Percentiles rank a stretch among this genome's conserved stretches.
These are phyloP conservation scores for Steatornis caripensis DNA, from an alignment of 2,113 vertebrate species.

Conservation along the genomic window DNA sequence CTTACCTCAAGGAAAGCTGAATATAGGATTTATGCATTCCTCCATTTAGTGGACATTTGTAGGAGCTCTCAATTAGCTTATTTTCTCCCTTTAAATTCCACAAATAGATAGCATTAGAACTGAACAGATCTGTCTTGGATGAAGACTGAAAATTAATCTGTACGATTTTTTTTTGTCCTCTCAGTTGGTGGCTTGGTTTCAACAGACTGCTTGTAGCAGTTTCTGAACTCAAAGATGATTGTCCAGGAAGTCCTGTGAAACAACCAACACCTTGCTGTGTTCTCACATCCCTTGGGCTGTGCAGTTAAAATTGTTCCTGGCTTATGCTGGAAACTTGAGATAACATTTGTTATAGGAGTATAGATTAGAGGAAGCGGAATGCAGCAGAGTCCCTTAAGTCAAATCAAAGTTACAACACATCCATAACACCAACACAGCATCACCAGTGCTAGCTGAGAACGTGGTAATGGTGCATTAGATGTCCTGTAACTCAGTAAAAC, in stretches of 20 bases:
- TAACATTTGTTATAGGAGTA: background rate
- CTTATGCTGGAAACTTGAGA: background rate
- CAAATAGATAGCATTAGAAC: background rate
- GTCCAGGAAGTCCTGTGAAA: background rate
- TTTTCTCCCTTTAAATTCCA: background rate
- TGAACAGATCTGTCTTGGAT: background rate
- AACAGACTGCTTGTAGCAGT: background rate
- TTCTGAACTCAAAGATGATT: background rate
- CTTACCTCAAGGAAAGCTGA: background rate
- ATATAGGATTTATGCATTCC: background rate
- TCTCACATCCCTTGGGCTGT: background rate
- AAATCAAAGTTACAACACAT: background rate
- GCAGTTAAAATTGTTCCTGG: background rate
- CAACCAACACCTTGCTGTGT: background rate
- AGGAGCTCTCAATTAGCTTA: background rate
- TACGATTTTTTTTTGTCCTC: background rate
- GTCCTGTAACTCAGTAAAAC: background rate
- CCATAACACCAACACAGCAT: background rate
- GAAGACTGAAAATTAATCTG: background rate
- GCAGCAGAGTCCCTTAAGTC: background rate
- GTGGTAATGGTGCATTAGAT: fast-evolving
- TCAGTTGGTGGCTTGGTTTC: background rate
- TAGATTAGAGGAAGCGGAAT: background rate
- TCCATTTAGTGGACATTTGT: background rate
- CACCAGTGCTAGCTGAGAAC: background rate